A percentile compares a stretch with the other conserved stretches of the same genome.
Evolutionary conservation across 2,888 invertebrate genomes (phyloP).

Genomic region (Nematopogon swammerdamellus): DNA sequence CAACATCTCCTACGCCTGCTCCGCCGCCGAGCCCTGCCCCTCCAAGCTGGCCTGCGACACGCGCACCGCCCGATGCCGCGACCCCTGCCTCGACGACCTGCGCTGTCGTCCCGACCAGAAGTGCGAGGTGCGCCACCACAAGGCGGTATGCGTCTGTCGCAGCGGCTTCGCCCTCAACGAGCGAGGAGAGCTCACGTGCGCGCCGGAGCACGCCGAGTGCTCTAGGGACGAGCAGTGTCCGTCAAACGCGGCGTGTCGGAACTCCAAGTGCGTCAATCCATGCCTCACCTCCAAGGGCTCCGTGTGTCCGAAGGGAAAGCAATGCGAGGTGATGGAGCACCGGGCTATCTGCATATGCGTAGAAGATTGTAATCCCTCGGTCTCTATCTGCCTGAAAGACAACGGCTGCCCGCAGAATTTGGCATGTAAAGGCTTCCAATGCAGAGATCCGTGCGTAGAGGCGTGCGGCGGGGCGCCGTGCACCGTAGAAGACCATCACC

Average conservation of each 20-base stretch:
- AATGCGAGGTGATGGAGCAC: slow-evolving; percentile 86
- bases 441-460: slow-evolving; percentile 85
- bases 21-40: slow-evolving; percentile 68
- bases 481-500: slow-evolving; percentile 92
- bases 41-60: slow-evolving; percentile 71
- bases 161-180: slow-evolving; percentile 87
- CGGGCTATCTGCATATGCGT: slow-evolving; percentile 83
- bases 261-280: slow-evolving; percentile 83
- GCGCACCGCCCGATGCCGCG: slow-evolving; percentile 68
- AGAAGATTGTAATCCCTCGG: slow-evolving; percentile 80
- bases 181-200: slow-evolving; percentile 82
- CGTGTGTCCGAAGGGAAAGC: slow-evolving; percentile 77
- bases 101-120: slow-evolving; percentile 79
- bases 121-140: slow-evolving; percentile 84
- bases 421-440: slow-evolving; percentile 85
- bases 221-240: slow-evolving; percentile 79
- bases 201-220: slow-evolving; percentile 79
- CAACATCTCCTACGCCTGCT: slow-evolving; percentile 62
- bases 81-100: slow-evolving; percentile 72
- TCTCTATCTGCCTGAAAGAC: slow-evolving; percentile 86
- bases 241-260: slow-evolving; percentile 79
- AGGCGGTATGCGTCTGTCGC: slow-evolving; percentile 84
- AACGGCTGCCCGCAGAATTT: slow-evolving; percentile 81
- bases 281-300: slow-evolving; percentile 65
- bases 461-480: slow-evolving; percentile 88